Percentiles rank a stretch among this genome's conserved stretches.
phyloP scores from a whole-genome alignment of 1,140 invertebrate species.

The Lineus longissimus region DNA sequence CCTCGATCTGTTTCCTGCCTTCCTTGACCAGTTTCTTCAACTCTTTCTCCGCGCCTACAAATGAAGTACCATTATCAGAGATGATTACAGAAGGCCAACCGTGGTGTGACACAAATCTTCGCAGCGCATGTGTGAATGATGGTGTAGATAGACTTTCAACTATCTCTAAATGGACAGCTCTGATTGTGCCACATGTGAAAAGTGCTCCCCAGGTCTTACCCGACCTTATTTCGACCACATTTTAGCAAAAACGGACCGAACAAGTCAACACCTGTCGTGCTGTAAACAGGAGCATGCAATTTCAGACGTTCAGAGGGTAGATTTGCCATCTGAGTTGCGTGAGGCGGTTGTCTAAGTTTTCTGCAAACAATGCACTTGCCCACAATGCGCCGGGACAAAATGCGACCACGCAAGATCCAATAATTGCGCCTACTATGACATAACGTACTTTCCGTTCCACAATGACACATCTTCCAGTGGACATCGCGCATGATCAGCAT shows the following conservation, averaged over 20 bases:
- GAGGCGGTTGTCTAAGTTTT: too few species aligned
- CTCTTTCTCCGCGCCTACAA: neutral
- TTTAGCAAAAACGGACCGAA: neutral
- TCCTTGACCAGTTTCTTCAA: neutral
- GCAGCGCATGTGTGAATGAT: neutral
- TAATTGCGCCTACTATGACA: too few species aligned
- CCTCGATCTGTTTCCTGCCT: neutral
- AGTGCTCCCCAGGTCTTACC: neutral
- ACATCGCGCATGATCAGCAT: too few species aligned
- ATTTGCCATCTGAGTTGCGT: too few species aligned
- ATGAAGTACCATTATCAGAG: neutral
- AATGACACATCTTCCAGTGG: too few species aligned
- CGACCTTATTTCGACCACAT: neutral
- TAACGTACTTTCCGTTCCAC: too few species aligned
- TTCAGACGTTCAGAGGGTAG: too few species aligned
- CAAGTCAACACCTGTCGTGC: too few species aligned
- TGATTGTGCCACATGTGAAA: neutral
- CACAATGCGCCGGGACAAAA: too few species aligned
- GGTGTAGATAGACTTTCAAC: neutral
- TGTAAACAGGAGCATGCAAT: too few species aligned
- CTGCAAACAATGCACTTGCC: too few species aligned
- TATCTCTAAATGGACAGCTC: slow-evolving; percentile 3
- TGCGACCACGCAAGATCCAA: too few species aligned
- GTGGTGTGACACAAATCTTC: neutral
- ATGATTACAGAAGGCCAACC: neutral